Conservation (phyloP, 2,113 vertebrate species). For the Leptosomus discolor region DNA sequence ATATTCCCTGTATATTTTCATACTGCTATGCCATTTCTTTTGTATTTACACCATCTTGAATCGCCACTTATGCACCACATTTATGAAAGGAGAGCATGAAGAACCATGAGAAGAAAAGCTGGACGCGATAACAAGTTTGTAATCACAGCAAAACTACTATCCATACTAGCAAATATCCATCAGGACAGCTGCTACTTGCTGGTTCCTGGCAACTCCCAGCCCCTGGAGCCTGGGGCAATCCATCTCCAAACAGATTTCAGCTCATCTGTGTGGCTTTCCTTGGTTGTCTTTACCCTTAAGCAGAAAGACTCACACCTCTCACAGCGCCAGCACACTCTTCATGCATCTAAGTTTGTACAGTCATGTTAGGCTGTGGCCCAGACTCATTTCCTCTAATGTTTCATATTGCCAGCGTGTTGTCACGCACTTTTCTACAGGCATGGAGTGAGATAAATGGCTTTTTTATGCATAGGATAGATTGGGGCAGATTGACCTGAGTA, state of each 20-base stretch:
- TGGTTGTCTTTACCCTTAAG: not conserved
- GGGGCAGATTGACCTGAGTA: not conserved
- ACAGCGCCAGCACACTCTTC: not conserved
- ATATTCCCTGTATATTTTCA: not conserved
- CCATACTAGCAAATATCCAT: not conserved
- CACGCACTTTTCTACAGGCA: not conserved
- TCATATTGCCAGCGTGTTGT: not conserved
- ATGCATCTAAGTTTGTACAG: accelerated
- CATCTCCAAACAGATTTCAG: not conserved
- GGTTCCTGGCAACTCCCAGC: not conserved
- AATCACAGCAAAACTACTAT: not conserved
- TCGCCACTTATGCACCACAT: not conserved
- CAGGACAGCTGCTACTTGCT: not conserved
- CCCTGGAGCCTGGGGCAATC: not conserved
- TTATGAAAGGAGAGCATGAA: not conserved
- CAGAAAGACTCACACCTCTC: not conserved
- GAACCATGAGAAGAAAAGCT: not conserved
- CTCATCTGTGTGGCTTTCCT: not conserved
- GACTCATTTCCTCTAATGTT: not conserved
- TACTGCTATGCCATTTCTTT: not conserved
- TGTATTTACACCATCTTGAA: not conserved
- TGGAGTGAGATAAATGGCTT: not conserved
- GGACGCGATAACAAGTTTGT: not conserved
- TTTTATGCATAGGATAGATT: not conserved
- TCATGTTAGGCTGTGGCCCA: not conserved